Conservation (phyloP, 2,888 invertebrate species). For the Acanthosepion pharaonis region DNA sequence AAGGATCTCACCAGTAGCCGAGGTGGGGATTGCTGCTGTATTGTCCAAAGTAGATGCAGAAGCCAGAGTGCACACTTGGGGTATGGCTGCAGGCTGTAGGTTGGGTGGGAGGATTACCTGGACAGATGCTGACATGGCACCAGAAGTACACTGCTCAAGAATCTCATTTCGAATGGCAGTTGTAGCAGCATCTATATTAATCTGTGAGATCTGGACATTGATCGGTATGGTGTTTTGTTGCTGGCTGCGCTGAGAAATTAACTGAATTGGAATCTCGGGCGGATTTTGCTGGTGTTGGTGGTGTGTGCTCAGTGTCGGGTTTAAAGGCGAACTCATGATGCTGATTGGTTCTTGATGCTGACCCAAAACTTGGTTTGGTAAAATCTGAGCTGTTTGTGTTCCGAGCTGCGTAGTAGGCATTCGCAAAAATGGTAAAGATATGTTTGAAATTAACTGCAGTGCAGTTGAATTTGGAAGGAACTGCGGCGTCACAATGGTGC, state of each 20-base stretch:
- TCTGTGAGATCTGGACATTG: constrained; percentile 43
- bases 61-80: constrained; percentile 2
- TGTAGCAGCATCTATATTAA: constrained; percentile 34
- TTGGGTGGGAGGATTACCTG: constrained; percentile 36
- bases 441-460: constrained; percentile 46
- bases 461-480: not conserved
- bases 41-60: not conserved
- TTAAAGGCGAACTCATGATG: constrained; percentile 34
- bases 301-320: not conserved
- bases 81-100: constrained; percentile 24
- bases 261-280: constrained; percentile 35
- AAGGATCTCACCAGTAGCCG: constrained; percentile 36
- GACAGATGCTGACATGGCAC: not conserved
- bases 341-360: not conserved
- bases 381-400: constrained; percentile 46
- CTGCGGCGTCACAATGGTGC: constrained; percentile 14
- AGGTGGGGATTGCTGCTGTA: not conserved
- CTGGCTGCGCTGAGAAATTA: constrained; percentile 33
- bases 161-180: not conserved
- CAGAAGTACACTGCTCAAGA: not conserved
- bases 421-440: constrained; percentile 43
- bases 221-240: constrained; percentile 37
- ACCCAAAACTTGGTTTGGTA: constrained; percentile 41
- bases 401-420: constrained; percentile 42
- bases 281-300: not conserved